Evolutionary conservation across 2,113 vertebrate species (phyloP), one percentile per base, ranked within the genome.

Genomic region (Perognathus longimembris): DNA sequence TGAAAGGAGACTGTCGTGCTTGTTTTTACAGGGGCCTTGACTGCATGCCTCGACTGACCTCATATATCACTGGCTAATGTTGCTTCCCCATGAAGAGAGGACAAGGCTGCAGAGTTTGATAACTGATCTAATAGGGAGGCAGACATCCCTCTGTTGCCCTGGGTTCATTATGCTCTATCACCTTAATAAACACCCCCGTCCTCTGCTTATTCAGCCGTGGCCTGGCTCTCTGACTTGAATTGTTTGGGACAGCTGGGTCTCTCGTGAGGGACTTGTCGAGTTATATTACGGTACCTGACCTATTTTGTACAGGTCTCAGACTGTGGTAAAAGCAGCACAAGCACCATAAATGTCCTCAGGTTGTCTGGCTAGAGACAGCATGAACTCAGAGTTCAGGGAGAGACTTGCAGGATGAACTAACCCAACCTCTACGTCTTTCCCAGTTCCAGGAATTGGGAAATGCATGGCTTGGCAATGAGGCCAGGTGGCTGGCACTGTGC

Each of bases 191-290:
- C 0, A 15, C 22, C 90, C 94, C 85, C 50, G 0, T 91, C 89
- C 87, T 94, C 95, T 91, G 95, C 89, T 86, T 82, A 78, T 64
- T 89, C 94, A 94, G 84, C 95, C 88, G 0, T 96, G 89, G 73
- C 89, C 91, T 94, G 73, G 69, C 63, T 95, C 92, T 64, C 92
- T 96, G 95, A 96, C 86, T 96, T 75, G 93, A 96, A 97, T 96
- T 97, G 84, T 36, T 89, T 94, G 95, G 94, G 95, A 97, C 97
- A 97, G 92, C 91, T 1, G 1, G 59, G 93, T 92, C 88, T 96
- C 96, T 77, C 73, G 8, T 93, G 97, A 96, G 92, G 67, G 87
- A 92, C 96, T 88, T 97, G 95, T 97, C 95, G 34, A 85, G 91
- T 96, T 94, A 32, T 94, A 95, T 97, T 96, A 96, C 3, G 69